phyloP scores from a whole-genome alignment of 2,113 vertebrate species.

The Gasterosteus aculeatus region DNA sequence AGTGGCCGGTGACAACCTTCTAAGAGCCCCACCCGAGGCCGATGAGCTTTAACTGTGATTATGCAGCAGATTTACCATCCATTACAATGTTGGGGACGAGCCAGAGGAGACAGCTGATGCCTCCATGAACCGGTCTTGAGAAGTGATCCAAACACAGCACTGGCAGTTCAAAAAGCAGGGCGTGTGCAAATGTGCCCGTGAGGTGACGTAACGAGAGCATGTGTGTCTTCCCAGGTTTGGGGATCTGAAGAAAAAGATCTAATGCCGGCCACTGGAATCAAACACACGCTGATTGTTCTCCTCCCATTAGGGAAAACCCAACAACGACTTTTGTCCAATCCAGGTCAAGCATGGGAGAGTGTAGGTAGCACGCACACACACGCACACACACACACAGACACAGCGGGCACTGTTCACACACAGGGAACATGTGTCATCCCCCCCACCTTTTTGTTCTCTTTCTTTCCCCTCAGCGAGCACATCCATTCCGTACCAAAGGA shows the following conservation, averaged over 20 bases:
- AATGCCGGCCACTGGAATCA: conserved; percentile 44
- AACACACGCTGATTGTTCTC: conserved; percentile 65
- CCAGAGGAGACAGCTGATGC: too few relatives aligned
- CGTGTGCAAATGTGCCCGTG: background rate
- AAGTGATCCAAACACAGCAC: background rate
- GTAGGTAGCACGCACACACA: conserved; percentile 79
- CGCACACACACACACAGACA: conserved; percentile 75
- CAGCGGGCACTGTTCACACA: conserved; percentile 61
- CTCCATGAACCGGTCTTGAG: background rate
- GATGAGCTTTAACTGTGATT: conserved; percentile 5
- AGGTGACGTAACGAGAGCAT: conserved; percentile 15
- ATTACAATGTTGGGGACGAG: conserved; percentile 4
- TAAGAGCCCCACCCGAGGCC: background rate
- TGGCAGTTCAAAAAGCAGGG: background rate
- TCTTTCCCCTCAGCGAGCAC: conserved; percentile 32
- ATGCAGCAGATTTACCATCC: background rate
- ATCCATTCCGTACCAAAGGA: conserved; percentile 32
- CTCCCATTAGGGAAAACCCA: conserved; percentile 71
- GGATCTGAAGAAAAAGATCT: conserved; percentile 36
- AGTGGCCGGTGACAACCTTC: conserved; percentile 28
- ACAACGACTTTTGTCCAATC: conserved; percentile 78
- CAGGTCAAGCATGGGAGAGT: conserved; percentile 81
- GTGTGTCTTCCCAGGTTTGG: conserved; percentile 12
- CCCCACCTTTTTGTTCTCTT: conserved; percentile 47
- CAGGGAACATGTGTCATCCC: conserved; percentile 62